phyloP scores from a whole-genome alignment of 2,888 invertebrate genomes.

The Acleris literana region DNA sequence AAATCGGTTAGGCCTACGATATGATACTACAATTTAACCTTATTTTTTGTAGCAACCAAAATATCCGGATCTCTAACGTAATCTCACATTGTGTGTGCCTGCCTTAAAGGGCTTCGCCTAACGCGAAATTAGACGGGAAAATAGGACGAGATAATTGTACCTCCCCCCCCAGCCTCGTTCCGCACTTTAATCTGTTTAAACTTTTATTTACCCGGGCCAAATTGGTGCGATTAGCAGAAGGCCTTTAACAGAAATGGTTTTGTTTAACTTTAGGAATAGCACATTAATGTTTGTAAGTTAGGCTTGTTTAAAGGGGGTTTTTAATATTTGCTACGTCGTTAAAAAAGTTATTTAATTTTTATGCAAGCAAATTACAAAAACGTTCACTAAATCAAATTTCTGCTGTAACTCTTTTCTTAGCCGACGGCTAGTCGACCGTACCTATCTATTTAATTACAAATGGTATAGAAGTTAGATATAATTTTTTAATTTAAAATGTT shows the following conservation, averaged over 20 bases:
- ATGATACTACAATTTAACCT: no score
- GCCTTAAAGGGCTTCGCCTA: conserved; percentile 58
- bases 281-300: conserved; percentile 20
- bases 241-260: conserved; percentile 53
- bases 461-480: no score
- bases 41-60: no score
- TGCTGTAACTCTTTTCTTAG: no score
- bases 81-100: conserved; percentile 45
- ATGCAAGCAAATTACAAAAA: not conserved
- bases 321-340: not conserved
- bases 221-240: conserved; percentile 71
- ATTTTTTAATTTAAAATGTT: no score
- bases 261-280: conserved; percentile 46
- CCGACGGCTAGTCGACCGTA: no score
- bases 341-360: not conserved
- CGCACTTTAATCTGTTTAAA: conserved; percentile 79
- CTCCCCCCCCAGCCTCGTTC: conserved; percentile 64
- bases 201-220: conserved; percentile 77
- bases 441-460: no score
- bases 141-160: conserved; percentile 80
- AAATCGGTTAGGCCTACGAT: no score
- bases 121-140: conserved; percentile 78
- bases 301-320: not conserved
- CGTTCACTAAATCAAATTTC: no score
- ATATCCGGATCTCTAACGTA: not conserved